Evolutionary conservation across 1,140 invertebrate species (phyloP), one percentile per base, ranked within the genome.

Genomic region (Papilio glaucus): DNA sequence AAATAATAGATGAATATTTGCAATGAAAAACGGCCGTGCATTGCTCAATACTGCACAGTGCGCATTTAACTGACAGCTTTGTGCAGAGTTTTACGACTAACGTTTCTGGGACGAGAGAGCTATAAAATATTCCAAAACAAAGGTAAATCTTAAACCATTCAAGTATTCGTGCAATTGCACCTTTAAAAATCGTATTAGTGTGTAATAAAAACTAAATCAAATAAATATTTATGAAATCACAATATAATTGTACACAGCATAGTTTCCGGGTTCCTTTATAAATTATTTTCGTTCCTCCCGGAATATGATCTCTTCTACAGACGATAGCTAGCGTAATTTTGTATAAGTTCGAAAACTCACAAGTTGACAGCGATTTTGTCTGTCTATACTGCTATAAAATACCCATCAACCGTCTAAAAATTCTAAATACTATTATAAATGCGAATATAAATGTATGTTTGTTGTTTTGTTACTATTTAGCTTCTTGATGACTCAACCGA

Each of bases 101-200:
- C 65, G 76, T 85, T 83, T 86, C 81, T 90, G 79, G 85, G 81
- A 82, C 87, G 72, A 71, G 45, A 71, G 49, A 68, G 80, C 74
- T 82, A 84, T 89, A 87, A 90, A 89, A 83, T 77, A 80, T 82
- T 82, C 74, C 72, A 74, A 85, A 85, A 85, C 79, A 85, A 81
- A 80, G 73, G 81, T 77, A 53, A 74, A 76, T 81, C 61, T 68
- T 72, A 73, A 77, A 76, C 69, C 71, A 75, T 76, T 76, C 53
- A 70, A 45, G 41, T 60, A 72, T 70, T 41, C n/a, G 41, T 60
- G 72, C 29, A 78, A 72, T 72, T 49, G 29, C 24, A 26, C 24
- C 10, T 37, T 49, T 49, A 57, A 49, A 21, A 49, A 49, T 21
- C 5, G 8, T 49, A 10, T 49, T n/a, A 21, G 1, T 24, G 1